Conservation (phyloP, 2,113 vertebrate genomes). For the Falcunculus frontatus region DNA sequence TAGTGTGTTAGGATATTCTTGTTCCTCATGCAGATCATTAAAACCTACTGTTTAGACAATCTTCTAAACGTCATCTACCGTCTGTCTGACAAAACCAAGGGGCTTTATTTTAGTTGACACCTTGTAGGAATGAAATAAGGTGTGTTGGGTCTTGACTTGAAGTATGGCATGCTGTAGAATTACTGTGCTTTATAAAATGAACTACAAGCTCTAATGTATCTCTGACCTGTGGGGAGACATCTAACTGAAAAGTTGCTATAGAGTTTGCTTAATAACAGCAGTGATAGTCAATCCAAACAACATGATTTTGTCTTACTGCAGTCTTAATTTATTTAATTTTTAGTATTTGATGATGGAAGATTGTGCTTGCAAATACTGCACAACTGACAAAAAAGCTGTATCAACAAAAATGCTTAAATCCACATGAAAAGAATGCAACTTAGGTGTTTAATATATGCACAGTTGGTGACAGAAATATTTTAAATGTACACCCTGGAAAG, state of each 20-base stretch:
- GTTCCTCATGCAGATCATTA: neutral
- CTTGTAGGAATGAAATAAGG: neutral
- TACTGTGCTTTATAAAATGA: neutral
- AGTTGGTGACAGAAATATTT: neutral
- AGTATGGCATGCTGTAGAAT: neutral
- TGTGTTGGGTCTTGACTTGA: neutral
- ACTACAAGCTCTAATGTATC: neutral
- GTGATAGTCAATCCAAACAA: neutral
- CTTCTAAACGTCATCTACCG: neutral
- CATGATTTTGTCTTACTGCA: neutral
- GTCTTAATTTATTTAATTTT: neutral
- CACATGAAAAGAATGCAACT: neutral
- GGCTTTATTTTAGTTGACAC: neutral
- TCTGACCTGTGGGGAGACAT: neutral
- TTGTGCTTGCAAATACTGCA: neutral
- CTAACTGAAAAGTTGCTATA: neutral
- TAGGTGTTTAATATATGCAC: neutral
- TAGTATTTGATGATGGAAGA: neutral
- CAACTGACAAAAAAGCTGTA: neutral
- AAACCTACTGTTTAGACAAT: neutral
- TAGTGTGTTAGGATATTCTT: neutral
- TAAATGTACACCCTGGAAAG: neutral
- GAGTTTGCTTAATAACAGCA: neutral
- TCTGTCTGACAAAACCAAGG: neutral
- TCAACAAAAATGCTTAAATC: neutral